Conservation (phyloP, 37 sponge, comb jelly and placozoan genomes). For the Cliona cf. orientalis region DNA sequence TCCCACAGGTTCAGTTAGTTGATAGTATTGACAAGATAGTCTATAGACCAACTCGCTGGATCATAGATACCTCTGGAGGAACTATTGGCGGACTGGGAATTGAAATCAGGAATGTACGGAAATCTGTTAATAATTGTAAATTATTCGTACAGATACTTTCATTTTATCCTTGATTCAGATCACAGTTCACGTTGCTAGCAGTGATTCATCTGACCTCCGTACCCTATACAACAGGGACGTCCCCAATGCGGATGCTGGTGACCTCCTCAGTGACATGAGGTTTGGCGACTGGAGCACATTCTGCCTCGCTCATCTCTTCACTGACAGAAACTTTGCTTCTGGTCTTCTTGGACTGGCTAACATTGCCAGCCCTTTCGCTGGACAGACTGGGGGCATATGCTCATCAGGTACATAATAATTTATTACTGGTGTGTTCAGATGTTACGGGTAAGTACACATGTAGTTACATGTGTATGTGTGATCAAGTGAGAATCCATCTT, state of each 20-base stretch:
- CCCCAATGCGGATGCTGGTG: conserved; percentile 19
- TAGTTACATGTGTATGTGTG: no score
- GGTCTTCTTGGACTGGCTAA: conserved; percentile 76
- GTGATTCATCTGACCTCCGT: not conserved
- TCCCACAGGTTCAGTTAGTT: conserved; percentile 19
- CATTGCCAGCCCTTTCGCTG: conserved; percentile 54
- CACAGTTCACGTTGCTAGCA: conserved; percentile 22
- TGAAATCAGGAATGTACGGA: conserved; percentile 4
- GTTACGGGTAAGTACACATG: no score
- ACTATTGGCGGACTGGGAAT: conserved; percentile 14
- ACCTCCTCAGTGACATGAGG: conserved; percentile 32
- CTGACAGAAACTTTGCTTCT: conserved; percentile 40
- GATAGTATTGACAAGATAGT: conserved; percentile 13
- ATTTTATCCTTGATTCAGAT: conserved; percentile 15
- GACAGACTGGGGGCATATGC: conserved; percentile 75
- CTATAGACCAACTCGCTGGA: conserved; percentile 23
- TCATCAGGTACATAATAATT: conserved; percentile 57
- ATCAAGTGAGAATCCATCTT: no score
- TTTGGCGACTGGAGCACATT: conserved; percentile 41
- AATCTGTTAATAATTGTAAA: not conserved
- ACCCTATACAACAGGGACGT: conserved; percentile 1
- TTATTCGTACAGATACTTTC: not conserved
- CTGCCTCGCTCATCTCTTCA: conserved; percentile 84
- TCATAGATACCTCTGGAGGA: conserved; percentile 6
- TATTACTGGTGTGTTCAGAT: no score